Evolutionary conservation across 2,888 invertebrate genomes (phyloP).

Genomic region (Agrochola lota): DNA sequence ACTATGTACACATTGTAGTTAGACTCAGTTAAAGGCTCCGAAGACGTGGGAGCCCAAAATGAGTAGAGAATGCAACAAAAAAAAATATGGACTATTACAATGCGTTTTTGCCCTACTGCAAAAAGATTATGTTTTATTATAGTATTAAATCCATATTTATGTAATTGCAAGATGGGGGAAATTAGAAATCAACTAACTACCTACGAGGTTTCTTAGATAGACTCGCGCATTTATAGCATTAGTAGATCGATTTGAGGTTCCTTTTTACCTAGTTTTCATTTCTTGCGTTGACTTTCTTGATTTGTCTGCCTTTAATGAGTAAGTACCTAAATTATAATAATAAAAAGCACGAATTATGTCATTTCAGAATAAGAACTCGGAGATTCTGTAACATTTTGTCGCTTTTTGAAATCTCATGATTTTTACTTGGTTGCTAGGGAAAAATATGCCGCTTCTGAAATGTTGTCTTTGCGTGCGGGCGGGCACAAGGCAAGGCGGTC

Average conservation of each 20-base stretch:
- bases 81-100: background rate
- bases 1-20: slow-evolving; percentile 7
- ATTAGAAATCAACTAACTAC: background rate
- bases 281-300: too few relatives aligned
- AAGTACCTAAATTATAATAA: too few relatives aligned
- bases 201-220: background rate
- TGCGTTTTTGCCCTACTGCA: background rate
- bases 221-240: background rate
- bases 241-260: background rate
- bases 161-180: too few relatives aligned
- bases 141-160: too few relatives aligned
- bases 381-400: background rate
- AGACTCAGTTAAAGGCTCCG: background rate
- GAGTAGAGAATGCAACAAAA: background rate
- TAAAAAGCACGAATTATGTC: background rate
- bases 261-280: background rate
- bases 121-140: background rate
- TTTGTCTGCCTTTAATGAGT: background rate
- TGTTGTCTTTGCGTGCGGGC: slow-evolving; percentile 77
- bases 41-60: slow-evolving; percentile 5
- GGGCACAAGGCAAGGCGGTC: slow-evolving; percentile 74
- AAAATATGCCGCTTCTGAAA: slow-evolving; percentile 61
- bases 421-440: slow-evolving; percentile 21
- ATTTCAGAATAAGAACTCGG: background rate
- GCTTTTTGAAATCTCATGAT: background rate